Evolutionary conservation across 2,888 invertebrate species (phyloP).

Genomic region (Pyrrhosoma nymphula): DNA sequence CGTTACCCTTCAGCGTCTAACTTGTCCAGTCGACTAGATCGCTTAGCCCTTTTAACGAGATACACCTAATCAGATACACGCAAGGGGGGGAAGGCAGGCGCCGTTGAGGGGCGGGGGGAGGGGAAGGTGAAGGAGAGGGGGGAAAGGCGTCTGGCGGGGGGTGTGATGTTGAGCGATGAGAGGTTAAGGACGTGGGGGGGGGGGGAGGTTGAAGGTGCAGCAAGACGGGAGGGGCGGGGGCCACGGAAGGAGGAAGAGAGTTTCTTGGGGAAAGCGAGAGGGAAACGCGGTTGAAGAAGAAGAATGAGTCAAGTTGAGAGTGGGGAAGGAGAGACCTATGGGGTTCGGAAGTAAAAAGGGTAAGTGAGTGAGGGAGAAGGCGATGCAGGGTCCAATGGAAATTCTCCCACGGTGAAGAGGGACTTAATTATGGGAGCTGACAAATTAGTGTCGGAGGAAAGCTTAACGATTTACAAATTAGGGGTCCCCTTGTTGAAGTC

Average conservation of each 20-base stretch:
- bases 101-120: not conserved
- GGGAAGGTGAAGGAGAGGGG: not conserved
- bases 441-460: conserved; percentile 56
- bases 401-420: conserved; percentile 60
- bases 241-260: not conserved
- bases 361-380: conserved; percentile 20
- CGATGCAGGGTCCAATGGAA: conserved; percentile 19
- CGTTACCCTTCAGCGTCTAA: conserved; percentile 2
- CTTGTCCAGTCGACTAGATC: conserved; percentile 41
- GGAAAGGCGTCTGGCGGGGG: conserved; percentile 41
- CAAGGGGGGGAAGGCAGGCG: conserved; percentile 3
- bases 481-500: conserved; percentile 54
- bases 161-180: conserved; percentile 64
- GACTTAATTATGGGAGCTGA: conserved; percentile 64
- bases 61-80: conserved; percentile 62
- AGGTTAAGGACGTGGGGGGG: conserved; percentile 33
- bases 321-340: not conserved
- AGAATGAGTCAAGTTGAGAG: not conserved
- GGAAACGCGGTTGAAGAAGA: conserved; percentile 20
- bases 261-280: not conserved
- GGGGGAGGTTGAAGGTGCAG: not conserved
- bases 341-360: conserved; percentile 5
- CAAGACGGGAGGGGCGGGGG: no score
- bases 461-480: conserved; percentile 65
- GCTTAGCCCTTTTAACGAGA: conserved; percentile 48